phyloP scores from a whole-genome alignment of 2,888 invertebrate species.

The Synergus japonicus region DNA sequence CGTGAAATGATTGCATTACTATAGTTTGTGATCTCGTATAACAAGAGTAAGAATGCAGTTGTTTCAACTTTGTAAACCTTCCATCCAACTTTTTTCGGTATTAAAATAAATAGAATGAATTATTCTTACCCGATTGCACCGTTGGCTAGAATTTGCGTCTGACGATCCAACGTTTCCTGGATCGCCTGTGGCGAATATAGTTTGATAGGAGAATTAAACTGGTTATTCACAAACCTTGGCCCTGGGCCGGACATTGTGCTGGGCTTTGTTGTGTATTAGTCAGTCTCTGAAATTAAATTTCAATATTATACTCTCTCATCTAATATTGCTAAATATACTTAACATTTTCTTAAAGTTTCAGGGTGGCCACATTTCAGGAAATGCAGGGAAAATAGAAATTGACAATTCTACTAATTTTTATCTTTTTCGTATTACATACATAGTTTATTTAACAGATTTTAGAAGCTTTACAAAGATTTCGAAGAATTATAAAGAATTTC shows the following conservation, averaged over 20 bases:
- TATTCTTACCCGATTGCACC: constrained; percentile 88
- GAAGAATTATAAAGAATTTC: no score
- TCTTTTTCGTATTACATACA: no score
- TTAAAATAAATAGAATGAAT: constrained; percentile 17
- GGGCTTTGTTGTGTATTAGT: neutral
- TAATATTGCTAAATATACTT: neutral
- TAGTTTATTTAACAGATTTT: no score
- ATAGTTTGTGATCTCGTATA: neutral
- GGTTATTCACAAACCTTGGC: constrained; percentile 89
- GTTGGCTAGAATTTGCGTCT: constrained; percentile 87
- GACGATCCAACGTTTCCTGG: constrained; percentile 88
- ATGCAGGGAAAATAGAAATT: no score
- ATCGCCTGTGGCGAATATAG: constrained; percentile 90
- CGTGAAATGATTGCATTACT: no score
- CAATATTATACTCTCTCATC: neutral
- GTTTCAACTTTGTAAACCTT: neutral
- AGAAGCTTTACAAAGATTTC: no score
- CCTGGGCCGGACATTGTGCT: constrained; percentile 84
- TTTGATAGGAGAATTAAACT: constrained; percentile 93
- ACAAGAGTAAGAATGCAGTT: neutral
- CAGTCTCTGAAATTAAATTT: constrained; percentile 8
- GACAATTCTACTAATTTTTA: no score
- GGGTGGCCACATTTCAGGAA: no score
- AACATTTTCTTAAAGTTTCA: neutral
- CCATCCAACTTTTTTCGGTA: constrained; percentile 9